Conservation (phyloP, 2,888 invertebrate species). For the Caenorhabditis drosophilae region DNA sequence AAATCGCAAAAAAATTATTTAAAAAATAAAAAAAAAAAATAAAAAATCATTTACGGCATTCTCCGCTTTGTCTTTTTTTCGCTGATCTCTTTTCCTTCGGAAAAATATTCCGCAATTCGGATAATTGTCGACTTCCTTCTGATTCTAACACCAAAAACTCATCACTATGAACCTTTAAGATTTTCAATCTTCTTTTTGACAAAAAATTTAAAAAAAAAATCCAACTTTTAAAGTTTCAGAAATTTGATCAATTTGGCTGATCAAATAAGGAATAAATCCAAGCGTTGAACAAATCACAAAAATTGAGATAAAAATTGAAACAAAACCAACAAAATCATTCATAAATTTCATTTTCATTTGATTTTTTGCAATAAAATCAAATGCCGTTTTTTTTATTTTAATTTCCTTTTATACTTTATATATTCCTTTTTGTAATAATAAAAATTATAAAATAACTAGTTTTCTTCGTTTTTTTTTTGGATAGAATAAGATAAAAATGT, state of each 20-base stretch:
- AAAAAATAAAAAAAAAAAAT: too few relatives aligned
- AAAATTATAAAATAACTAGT: too few relatives aligned
- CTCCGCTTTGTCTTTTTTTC: slow-evolving; percentile 28
- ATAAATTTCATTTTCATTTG: too few relatives aligned
- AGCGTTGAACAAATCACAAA: slow-evolving; percentile 31
- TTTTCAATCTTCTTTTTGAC: neutral
- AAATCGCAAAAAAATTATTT: slow-evolving; percentile 11
- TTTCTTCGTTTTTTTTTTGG: too few relatives aligned
- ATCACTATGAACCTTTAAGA: slow-evolving; percentile 30
- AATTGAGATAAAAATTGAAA: slow-evolving; percentile 33
- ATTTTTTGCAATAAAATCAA: too few relatives aligned
- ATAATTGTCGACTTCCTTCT: slow-evolving; percentile 26
- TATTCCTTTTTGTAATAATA: too few relatives aligned
- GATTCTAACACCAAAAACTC: slow-evolving; percentile 40
- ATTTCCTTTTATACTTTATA: too few relatives aligned
- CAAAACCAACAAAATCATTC: slow-evolving; percentile 27
- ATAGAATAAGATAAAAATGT: too few relatives aligned
- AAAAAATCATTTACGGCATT: slow-evolving; percentile 42
- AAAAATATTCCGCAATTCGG: slow-evolving; percentile 9
- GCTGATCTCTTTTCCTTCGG: slow-evolving; percentile 28
- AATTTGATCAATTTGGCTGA: slow-evolving; percentile 30
- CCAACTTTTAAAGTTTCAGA: slow-evolving; percentile 25
- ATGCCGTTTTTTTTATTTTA: too few relatives aligned
- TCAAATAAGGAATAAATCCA: slow-evolving; percentile 36
- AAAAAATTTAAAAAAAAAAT: neutral